Evolutionary conservation across 2,888 invertebrate species (phyloP).

Genomic region (Ormyrus labotus): DNA sequence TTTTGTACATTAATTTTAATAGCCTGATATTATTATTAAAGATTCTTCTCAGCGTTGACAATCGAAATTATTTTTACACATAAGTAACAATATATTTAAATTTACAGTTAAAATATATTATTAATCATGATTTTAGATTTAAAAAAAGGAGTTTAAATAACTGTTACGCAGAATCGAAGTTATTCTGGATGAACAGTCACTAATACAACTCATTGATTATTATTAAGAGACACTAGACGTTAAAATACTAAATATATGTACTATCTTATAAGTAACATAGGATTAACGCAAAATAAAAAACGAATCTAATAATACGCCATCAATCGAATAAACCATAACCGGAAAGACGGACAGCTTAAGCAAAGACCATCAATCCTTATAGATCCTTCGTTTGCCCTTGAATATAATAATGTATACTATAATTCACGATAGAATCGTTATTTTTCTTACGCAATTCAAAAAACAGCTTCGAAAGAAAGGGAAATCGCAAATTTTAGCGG

Average conservation of each 20-base stretch:
- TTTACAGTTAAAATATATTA: constrained; percentile 24
- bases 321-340: constrained; percentile 14
- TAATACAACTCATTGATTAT: constrained; percentile 53
- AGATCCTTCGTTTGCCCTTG: not conserved
- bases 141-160: constrained; percentile 14
- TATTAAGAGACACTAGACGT: constrained; percentile 47
- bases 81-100: constrained; percentile 14
- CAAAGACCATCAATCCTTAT: constrained; percentile 13
- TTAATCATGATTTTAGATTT: constrained; percentile 14
- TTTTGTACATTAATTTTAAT: not conserved
- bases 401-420: constrained; percentile 14
- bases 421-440: not conserved
- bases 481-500: not conserved
- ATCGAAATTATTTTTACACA: constrained; percentile 36
- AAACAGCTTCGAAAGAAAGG: not conserved
- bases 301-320: constrained; percentile 22
- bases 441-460: constrained; percentile 9
- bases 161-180: constrained; percentile 23
- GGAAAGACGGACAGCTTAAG: constrained; percentile 30
- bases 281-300: constrained; percentile 38
- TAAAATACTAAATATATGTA: constrained; percentile 50
- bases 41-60: constrained; percentile 27
- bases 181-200: constrained; percentile 52
- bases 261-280: constrained; percentile 32
- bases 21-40: no score